Evolutionary conservation across 2,113 vertebrate genomes (phyloP).

Genomic region (Aleadryas rufinucha): DNA sequence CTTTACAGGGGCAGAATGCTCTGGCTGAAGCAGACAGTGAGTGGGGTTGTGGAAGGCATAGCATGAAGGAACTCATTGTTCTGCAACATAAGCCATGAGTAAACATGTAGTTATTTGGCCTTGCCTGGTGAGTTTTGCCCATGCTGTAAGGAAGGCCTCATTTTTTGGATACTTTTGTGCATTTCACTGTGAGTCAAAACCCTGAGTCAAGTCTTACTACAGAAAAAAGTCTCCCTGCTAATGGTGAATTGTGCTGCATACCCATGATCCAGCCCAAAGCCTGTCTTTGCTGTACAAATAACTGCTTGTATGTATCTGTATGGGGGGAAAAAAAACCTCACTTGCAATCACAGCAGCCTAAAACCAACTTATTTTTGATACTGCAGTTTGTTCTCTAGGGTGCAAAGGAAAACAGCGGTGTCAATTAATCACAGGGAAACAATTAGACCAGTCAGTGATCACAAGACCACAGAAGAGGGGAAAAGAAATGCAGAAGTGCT

Average conservation of each 20-base stretch:
- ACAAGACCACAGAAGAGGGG: neutral
- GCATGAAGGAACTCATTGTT: neutral
- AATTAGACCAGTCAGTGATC: neutral
- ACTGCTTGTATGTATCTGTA: neutral
- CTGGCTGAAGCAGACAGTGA: neutral
- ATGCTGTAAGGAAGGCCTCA: neutral
- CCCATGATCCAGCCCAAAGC: neutral
- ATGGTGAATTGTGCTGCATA: fast-evolving
- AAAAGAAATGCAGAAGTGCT: neutral
- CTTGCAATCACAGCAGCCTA: neutral
- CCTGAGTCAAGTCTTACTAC: neutral
- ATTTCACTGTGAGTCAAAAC: neutral
- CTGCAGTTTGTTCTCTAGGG: neutral
- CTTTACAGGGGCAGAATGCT: neutral
- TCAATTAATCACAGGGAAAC: neutral
- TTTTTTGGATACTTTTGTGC: neutral
- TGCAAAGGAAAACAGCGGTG: neutral
- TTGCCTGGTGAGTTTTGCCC: neutral
- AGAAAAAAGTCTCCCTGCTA: neutral
- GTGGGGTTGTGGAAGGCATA: neutral
- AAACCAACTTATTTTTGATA: neutral
- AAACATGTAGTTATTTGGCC: neutral
- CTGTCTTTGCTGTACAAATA: neutral
- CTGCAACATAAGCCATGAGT: neutral
- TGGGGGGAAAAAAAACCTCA: neutral